Percentiles rank a stretch among this genome's conserved stretches.
Conservation (phyloP, 2,888 invertebrate species). For the Galeopsomyia nigrocyanea region DNA sequence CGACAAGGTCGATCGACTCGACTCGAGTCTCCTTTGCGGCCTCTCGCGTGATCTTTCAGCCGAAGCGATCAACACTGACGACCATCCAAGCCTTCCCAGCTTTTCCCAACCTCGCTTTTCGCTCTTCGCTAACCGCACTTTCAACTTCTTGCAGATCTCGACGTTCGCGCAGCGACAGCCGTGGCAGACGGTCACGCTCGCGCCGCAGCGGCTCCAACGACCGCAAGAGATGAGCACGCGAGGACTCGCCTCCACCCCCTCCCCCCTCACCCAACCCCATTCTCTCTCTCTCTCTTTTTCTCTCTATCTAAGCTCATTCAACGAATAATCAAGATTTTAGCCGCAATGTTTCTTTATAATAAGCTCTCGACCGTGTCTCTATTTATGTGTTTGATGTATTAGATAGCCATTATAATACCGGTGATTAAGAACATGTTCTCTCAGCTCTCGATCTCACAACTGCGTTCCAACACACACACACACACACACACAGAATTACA, state of each 20-base stretch:
- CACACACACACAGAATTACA: constrained; percentile 22
- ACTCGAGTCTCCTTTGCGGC: constrained; percentile 42
- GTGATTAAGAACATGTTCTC: neutral
- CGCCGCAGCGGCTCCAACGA: constrained; percentile 67
- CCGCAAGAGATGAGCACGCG: constrained; percentile 62
- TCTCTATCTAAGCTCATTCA: neutral
- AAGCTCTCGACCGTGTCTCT: neutral
- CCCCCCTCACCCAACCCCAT: constrained; percentile 2
- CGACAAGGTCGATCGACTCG: constrained; percentile 46
- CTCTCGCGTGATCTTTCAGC: constrained; percentile 42
- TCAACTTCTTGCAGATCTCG: constrained; percentile 59
- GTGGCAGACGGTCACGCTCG: constrained; percentile 65
- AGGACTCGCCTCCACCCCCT: neutral
- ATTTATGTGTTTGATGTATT: constrained; percentile 1
- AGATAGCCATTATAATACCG: too few relatives aligned
- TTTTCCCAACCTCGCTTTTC: too few relatives aligned
- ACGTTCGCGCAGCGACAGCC: constrained; percentile 65
- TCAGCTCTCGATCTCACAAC: constrained; percentile 29
- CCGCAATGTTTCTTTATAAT: too few relatives aligned
- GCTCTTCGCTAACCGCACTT: neutral
- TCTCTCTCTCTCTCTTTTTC: neutral
- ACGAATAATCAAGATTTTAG: neutral
- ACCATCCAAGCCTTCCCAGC: neutral
- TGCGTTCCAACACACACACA: constrained; percentile 10
- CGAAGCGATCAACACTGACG: constrained; percentile 51